Percentiles rank a stretch among this genome's conserved stretches.
Evolutionary conservation across 92 coral and sea anemone species (phyloP).

Genomic region (Zoanthus sociatus): DNA sequence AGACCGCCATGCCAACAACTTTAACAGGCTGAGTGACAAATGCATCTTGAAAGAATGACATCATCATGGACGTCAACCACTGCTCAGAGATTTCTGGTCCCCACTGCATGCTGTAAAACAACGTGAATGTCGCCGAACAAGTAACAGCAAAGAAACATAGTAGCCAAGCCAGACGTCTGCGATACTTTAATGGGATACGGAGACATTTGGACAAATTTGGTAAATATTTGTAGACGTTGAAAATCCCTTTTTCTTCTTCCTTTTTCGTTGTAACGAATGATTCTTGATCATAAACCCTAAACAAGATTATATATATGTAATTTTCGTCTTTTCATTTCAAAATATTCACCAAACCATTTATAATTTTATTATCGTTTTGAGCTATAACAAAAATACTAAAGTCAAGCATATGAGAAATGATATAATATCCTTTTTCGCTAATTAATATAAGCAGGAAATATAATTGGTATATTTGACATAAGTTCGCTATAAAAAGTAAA

Average conservation of each 20-base stretch:
- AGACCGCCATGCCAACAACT: constrained; percentile 67
- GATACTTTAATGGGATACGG: constrained; percentile 31
- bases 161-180: constrained; percentile 67
- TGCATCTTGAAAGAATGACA: constrained; percentile 90
- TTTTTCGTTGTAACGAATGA: background rate
- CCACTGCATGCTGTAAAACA: constrained; percentile 87
- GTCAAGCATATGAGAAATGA: too few species aligned
- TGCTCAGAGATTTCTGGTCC: constrained; percentile 79
- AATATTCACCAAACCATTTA: background rate
- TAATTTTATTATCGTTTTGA: background rate
- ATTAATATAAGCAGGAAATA: too few species aligned
- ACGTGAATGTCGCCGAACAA: constrained; percentile 68
- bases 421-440: too few species aligned
- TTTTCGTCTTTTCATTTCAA: background rate
- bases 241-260: background rate
- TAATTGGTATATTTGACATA: too few species aligned
- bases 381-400: background rate
- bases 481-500: too few species aligned
- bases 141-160: constrained; percentile 61
- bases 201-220: constrained; percentile 19
- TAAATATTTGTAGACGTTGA: constrained; percentile 9
- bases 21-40: constrained; percentile 86
- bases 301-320: background rate
- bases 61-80: constrained; percentile 86
- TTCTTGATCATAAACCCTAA: background rate